Base-by-base conservation (phyloP, 2,113 vertebrate species). In the Eulemur macaco region DNA sequence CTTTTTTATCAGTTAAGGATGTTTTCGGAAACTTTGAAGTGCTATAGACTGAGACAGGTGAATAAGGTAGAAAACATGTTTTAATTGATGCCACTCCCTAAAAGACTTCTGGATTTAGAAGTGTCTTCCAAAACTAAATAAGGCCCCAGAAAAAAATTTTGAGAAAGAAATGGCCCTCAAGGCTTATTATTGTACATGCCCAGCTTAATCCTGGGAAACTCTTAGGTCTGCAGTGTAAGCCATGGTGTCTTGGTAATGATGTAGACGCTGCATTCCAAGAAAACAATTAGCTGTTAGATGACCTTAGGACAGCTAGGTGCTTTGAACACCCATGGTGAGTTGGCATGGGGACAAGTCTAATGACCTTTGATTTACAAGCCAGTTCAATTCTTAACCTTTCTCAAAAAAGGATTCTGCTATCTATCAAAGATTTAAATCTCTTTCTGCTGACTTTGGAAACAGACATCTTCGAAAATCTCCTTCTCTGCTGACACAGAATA, bases 391-490 rank as follows among this genome's bases (percentile, higher is more conserved):
- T 60, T 23, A 34, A 34, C 14, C 2, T 66, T 31, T 45, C 25
- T 88, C 73, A 29, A 42, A 89, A 86, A 86, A 52, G 12, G 8
- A 84, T 94, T 84, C 54, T 58, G 1, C n/a, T 68, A 0, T 73
- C 18, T 63, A 6, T 63, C 56, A 77, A 76, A 84, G 25, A 78
- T 83, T 34, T 80, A 50, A 86, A 27, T 93, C 45, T 89, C 6
- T 45, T 52, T n/a, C 6, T 63, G 31, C 56, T 93, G 68, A n/a
- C 42, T 85, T 74, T 71, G 18, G 23, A 95, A 85, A 78, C 11
- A 89, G 73, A 45, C 27, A 77, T 77, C n/a, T 52, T 84, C 81
- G 52, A 93, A 94, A 91, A 73, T 82, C 25, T 84, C 23, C 83
- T 66, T 89, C 69, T 87, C 47, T 83, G 45, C 66, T 97, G 66